These are phyloP conservation scores for Phaethon lepturus DNA, from an alignment of 2,113 vertebrate genomes.

Conservation along the genomic window DNA sequence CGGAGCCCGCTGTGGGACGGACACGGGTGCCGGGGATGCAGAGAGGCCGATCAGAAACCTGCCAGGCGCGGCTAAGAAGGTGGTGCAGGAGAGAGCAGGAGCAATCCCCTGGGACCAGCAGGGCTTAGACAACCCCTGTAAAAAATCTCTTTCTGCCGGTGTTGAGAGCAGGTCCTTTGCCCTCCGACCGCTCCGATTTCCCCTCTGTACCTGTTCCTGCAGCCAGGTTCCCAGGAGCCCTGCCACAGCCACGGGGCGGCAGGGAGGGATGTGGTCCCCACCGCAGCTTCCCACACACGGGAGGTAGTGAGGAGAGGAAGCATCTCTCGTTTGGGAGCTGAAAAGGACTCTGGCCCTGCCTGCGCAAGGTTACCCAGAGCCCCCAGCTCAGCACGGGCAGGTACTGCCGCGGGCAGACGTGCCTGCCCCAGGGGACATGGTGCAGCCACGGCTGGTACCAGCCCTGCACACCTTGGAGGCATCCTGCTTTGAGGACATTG, in stretches of 20 bases:
- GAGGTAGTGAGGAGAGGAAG: neutral
- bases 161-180: neutral
- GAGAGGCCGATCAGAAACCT: neutral
- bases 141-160: neutral
- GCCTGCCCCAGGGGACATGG: neutral
- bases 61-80: neutral
- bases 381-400: neutral
- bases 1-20: neutral
- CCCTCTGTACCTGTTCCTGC: fast-evolving
- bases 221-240: neutral
- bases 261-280: neutral
- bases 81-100: neutral
- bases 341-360: neutral
- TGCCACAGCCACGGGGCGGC: neutral
- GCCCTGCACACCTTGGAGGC: neutral
- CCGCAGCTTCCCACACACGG: fast-evolving
- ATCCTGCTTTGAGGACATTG: neutral
- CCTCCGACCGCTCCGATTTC: fast-evolving
- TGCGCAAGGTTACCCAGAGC: neutral
- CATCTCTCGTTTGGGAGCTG: neutral
- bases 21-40: fast-evolving
- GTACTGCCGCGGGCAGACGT: neutral
- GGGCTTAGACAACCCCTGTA: fast-evolving
- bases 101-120: neutral
- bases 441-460: neutral